Evolutionary conservation across 2,113 vertebrate species (phyloP).

Genomic region (Gymnobelideus leadbeateri): DNA sequence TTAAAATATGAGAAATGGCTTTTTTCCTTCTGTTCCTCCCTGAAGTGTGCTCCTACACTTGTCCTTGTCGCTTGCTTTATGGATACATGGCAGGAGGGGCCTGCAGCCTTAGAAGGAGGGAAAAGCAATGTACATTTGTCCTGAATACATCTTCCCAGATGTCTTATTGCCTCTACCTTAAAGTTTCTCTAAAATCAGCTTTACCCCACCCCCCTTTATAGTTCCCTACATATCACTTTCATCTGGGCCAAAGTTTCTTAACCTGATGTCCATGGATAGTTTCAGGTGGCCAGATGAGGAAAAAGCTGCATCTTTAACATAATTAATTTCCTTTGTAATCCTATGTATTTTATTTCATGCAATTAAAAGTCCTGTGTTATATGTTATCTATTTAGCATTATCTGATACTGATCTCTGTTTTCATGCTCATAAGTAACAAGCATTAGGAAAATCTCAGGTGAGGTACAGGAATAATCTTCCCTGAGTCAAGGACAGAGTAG

Average conservation of each 20-base stretch:
- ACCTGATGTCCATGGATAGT: neutral
- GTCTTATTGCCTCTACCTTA: neutral
- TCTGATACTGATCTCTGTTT: neutral
- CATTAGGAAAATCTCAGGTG: neutral
- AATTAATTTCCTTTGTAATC: neutral
- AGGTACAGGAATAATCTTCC: neutral
- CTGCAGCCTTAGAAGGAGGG: neutral
- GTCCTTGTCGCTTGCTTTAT: neutral
- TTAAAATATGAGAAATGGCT: neutral
- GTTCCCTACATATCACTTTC: neutral
- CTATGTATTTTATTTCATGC: neutral
- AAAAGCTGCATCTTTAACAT: neutral
- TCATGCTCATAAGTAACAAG: neutral
- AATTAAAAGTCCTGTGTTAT: neutral
- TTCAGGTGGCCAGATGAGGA: neutral
- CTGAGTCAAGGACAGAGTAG: neutral
- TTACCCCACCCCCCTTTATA: too few relatives aligned
- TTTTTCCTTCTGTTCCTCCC: constrained; percentile 16
- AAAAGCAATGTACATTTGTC: neutral
- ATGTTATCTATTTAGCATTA: neutral
- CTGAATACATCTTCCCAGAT: neutral
- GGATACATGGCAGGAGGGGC: neutral
- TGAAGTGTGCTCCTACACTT: neutral
- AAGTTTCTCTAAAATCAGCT: neutral
- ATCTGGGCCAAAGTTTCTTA: neutral